phyloP scores from a whole-genome alignment of 2,797 vertebrate species.

The Acrocephalus scirpaceus region DNA sequence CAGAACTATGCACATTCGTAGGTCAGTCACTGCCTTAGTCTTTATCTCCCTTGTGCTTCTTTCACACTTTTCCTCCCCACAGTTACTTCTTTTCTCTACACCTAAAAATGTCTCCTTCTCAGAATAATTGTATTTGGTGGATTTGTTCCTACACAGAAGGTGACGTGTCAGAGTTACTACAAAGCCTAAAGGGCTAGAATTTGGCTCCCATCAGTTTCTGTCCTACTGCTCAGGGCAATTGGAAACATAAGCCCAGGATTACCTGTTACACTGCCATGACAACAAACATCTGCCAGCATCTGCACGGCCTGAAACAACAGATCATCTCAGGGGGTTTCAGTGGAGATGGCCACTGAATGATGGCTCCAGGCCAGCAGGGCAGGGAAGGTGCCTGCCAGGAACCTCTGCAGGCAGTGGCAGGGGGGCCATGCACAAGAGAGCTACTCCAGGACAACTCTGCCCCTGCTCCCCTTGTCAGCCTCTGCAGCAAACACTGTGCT shows the following conservation, averaged over 20 bases:
- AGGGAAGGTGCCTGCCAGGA: not conserved
- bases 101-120: not conserved
- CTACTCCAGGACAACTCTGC: not conserved
- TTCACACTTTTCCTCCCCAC: not conserved
- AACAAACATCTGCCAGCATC: not conserved
- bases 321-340: not conserved
- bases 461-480: not conserved
- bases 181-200: not conserved
- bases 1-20: not conserved
- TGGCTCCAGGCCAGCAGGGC: not conserved
- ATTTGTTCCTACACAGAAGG: not conserved
- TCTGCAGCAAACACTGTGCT: not conserved
- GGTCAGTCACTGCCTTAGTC: not conserved
- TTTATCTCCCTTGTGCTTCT: not conserved
- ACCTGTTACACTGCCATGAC: not conserved
- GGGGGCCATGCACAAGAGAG: accelerated
- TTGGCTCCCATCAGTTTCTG: not conserved
- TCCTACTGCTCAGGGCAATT: not conserved
- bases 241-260: not conserved
- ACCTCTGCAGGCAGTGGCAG: not conserved
- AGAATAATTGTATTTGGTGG: not conserved
- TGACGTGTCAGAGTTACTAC: not conserved
- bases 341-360: not conserved
- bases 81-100: not conserved
- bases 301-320: not conserved